Conservation (phyloP, 2,113 vertebrate genomes). For the Dipodomys spectabilis region DNA sequence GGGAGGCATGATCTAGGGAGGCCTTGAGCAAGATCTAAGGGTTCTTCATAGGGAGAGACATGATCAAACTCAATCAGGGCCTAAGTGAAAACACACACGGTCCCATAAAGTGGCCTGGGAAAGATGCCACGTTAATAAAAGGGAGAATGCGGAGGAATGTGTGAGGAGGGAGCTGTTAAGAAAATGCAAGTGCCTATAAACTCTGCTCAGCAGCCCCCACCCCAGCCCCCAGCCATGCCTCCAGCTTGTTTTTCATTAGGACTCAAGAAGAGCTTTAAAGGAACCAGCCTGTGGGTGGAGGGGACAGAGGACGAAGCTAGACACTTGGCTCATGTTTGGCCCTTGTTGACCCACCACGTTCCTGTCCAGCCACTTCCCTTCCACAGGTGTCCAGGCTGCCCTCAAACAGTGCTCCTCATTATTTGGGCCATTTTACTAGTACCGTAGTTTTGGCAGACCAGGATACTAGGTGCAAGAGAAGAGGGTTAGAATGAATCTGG, state of each 20-base stretch:
- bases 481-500: not conserved
- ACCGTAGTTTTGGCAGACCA: not conserved
- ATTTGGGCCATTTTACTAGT: not conserved
- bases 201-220: constrained; percentile 29
- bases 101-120: constrained; percentile 83
- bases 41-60: constrained; percentile 55
- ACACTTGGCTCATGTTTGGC: not conserved
- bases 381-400: not conserved
- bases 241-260: constrained; percentile 62
- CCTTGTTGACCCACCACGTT: not conserved
- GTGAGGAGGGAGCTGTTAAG: constrained; percentile 80
- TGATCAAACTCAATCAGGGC: constrained; percentile 66
- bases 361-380: not conserved
- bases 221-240: not conserved
- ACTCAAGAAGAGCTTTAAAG: constrained; percentile 34
- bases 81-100: constrained; percentile 81
- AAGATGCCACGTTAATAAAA: constrained; percentile 85
- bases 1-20: not conserved
- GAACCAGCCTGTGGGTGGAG: not conserved
- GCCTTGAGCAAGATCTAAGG: constrained; percentile 60
- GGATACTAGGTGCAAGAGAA: not conserved
- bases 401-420: not conserved
- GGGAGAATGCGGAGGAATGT: constrained; percentile 83
- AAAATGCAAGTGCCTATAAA: constrained; percentile 79
- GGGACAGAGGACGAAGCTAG: not conserved